These are phyloP conservation scores for Parauchenoglanis punctatus DNA, from an alignment of 2,797 vertebrate species.

Conservation along the genomic window DNA sequence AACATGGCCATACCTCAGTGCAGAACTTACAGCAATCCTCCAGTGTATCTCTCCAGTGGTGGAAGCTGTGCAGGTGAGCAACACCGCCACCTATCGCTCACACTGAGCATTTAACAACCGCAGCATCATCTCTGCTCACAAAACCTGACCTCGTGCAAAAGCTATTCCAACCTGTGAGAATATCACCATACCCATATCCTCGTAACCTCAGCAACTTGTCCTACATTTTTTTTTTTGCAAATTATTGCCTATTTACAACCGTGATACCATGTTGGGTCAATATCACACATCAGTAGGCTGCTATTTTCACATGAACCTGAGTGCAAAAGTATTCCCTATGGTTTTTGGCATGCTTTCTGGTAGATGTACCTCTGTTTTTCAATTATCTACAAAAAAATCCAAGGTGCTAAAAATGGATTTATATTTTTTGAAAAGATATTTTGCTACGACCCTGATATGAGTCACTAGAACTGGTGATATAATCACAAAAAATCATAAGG, in stretches of 20 bases:
- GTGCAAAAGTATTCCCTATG: neutral
- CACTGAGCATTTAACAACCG: conserved; percentile 23
- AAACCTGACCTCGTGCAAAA: neutral
- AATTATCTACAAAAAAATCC: neutral
- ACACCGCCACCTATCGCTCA: conserved; percentile 46
- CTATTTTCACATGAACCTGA: neutral
- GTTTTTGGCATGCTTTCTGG: neutral
- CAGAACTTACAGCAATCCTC: conserved; percentile 61
- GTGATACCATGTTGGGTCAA: neutral
- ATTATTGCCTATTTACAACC: neutral
- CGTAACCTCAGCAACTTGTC: neutral
- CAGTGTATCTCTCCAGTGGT: neutral
- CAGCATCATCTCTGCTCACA: neutral
- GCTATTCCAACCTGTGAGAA: neutral
- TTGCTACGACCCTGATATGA: neutral
- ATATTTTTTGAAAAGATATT: neutral
- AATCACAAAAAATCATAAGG: neutral
- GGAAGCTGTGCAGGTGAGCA: conserved; percentile 15
- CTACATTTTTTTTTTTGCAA: neutral
- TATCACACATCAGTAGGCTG: neutral
- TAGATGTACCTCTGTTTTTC: neutral
- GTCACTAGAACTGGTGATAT: neutral
- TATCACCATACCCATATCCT: neutral
- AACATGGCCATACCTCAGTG: conserved; percentile 76
- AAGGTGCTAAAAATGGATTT: neutral